Evolutionary conservation across 2,888 invertebrate species (phyloP), one percentile per base, ranked within the genome.

Genomic region (Hirtodrosophila alboralis): DNA sequence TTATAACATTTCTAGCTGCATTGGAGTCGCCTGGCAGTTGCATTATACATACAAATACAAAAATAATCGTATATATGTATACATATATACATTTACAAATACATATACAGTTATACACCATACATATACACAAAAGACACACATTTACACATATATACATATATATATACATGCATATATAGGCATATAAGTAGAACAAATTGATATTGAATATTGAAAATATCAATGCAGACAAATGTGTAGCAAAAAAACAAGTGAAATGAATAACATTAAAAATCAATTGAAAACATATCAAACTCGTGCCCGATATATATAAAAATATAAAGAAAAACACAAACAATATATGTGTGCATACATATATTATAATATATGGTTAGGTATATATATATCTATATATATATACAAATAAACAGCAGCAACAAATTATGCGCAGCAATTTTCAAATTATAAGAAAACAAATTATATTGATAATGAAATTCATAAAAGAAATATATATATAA

Each of bases 281-380:
- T 89, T 90, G 88, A 89, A 90, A 90, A 90, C 90, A 90, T 90
- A 90, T 90, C 90, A 90, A 90, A 86, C 87, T 90, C 88, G 90
- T 90, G 90, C 90, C 90, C 90, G 90, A 89, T 63, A 70, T 18
- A 18, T 4, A 5, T 63, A 70, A n/a, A n/a, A n/a, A n/a, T 56
- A 68, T 60, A 60, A 78, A 74, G 64, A 77, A 16, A 30, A 43
- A 18, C 1, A 67, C 53, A 75, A 59, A 59, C 78, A 72, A 54
- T 72, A 72, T 76, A 77, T 68, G 75, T 75, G 73, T 63, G 69
- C 45, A 71, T 31, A 64, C 37, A 83, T 65, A 71, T 53, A 56
- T 60, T 51, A 56, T 63, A 37, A 52, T 44, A 57, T 10, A 57
- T 38, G 56, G 1, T 0, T 23, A 23, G 4, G 6, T 47, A 56